Base-by-base conservation (phyloP, 2,113 vertebrate species). In the Takifugu bimaculatus region DNA sequence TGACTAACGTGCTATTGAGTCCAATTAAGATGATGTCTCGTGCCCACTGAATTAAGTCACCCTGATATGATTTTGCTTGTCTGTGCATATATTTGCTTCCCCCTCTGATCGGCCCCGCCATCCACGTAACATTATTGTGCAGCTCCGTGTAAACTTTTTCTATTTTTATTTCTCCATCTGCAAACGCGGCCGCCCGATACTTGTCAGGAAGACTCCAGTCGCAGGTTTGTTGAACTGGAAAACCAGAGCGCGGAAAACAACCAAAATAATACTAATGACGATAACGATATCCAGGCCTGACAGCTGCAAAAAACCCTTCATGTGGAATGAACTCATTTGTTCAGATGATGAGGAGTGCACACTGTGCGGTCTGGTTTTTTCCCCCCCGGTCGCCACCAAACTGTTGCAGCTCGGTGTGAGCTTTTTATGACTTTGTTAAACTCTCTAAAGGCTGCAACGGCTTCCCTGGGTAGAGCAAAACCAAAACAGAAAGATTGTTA, bases 11-110 rank as follows among this genome's bases (percentile, higher is more conserved):
- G 2, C 69, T 74, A 69, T 68, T 32, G 70, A 81, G 77, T 72
- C 83, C 77, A 84, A 88, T 88, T 89, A 89, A 75, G 70, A 61
- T 81, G 79, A 84, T 81, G 68, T 67, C 64, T 76, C 58, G 25
- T 70, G 70, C 49, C 68, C 73, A 65, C 60, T 76, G 77, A 85
- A 82, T 84, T 69, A 79, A 83, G 86, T 85, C 78, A 74, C 52
- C 52, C 70, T 65, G 75, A 83, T 83, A 65, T 85, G 70, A 82
- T 86, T 77, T 80, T 62, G 70, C 75, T 72, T 79, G 60, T 47
- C 65, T 72, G 32, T 74, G 81, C 74, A 83, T 86, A 77, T 60
- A 81, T 85, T 82, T 85, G 42, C 68, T 50, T 74, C 63, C n/a
- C 65, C 51, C 60, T 77, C 72, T 68, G 57, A 70, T 81, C 72